phyloP scores from a whole-genome alignment of 2,113 vertebrate species.

The Leucoraja erinaceus region DNA sequence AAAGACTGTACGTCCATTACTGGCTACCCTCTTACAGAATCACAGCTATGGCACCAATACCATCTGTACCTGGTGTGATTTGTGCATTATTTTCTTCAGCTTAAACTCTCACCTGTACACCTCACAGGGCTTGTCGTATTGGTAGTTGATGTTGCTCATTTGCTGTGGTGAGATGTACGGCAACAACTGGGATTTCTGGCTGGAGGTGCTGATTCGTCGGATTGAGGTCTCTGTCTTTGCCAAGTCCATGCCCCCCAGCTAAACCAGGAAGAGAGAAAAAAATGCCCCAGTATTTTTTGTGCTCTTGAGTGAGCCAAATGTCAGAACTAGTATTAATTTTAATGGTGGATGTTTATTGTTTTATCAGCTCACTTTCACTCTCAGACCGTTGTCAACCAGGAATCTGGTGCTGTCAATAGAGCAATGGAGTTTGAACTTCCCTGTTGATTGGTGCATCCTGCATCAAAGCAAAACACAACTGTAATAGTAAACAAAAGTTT shows the following conservation, averaged over 20 bases:
- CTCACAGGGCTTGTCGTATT: constrained; percentile 64
- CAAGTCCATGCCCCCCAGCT: constrained; percentile 78
- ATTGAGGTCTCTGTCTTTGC: constrained; percentile 74
- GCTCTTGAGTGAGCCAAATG: background rate
- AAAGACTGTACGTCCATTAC: background rate
- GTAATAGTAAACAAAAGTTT: background rate
- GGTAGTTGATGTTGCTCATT: constrained; percentile 49
- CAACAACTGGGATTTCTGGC: constrained; percentile 42
- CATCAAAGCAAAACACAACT: constrained; percentile 37
- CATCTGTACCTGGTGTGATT: too few relatives aligned
- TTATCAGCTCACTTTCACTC: constrained; percentile 65
- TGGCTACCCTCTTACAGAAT: background rate
- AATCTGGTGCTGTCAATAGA: constrained; percentile 74
- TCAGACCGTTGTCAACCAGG: constrained; percentile 66
- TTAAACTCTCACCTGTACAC: constrained; percentile 71
- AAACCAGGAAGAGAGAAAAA: constrained; percentile 35
- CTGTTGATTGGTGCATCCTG: constrained; percentile 72
- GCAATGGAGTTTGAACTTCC: constrained; percentile 63
- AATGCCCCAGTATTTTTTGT: background rate
- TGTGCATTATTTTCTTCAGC: background rate
- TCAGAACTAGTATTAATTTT: background rate
- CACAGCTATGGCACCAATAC: background rate
- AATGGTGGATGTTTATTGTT: background rate
- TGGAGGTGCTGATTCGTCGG: constrained; percentile 43
- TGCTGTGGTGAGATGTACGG: constrained; percentile 65